Evolutionary conservation across 2,113 vertebrate genomes (phyloP), one percentile per base, ranked within the genome.

Genomic region (Hypocryptadius cinnamomeus): DNA sequence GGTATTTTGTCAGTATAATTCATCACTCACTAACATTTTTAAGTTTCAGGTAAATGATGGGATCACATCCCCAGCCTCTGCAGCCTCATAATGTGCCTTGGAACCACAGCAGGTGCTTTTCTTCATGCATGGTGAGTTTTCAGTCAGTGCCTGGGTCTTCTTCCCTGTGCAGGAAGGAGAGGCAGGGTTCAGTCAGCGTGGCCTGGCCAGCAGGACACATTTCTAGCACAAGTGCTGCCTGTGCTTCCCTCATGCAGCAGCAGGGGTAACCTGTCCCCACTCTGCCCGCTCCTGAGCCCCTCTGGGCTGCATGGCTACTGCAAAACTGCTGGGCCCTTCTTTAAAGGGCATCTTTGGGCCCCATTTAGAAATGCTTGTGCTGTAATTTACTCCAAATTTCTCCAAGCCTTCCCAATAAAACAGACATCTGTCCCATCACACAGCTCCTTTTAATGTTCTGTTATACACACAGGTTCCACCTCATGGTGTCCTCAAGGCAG

Each of bases 101-200:
- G 33, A 45, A 71, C 66, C 18, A 17, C 4, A 53, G 70, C 6
- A 3, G 59, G 8, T 48, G 13, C 63, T 72, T 60, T n/a, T 27
- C 48, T 59, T 80, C 40, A 4, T 6, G 25, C 42, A 9, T 2
- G 9, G 44, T 0, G 0, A 56, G 35, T 45, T 61, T 60, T 73
- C 37, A 40, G n/a, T 2, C 3, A 0, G 24, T 20, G n/a, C 14
- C 57, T n/a, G 77, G 19, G 11, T 44, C 11, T 53, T 44, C 11
- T 53, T 35, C 40, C 63, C 39, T 19, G 42, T 13, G 47, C 31
- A 28, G 60, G 48, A 50, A 61, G 71, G 50, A 86, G 61, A 44
- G 39, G 9, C 45, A 11, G 68, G 61, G 8, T 21, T 45, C 1
- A 1, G 39, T 1, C 6, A 1, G 6, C 0, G 1, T 30, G n/a